A percentile compares a stretch with the other conserved stretches of the same genome.
Conservation (phyloP, 2,113 vertebrate genomes). For the Cyphomyrus discorhynchus region DNA sequence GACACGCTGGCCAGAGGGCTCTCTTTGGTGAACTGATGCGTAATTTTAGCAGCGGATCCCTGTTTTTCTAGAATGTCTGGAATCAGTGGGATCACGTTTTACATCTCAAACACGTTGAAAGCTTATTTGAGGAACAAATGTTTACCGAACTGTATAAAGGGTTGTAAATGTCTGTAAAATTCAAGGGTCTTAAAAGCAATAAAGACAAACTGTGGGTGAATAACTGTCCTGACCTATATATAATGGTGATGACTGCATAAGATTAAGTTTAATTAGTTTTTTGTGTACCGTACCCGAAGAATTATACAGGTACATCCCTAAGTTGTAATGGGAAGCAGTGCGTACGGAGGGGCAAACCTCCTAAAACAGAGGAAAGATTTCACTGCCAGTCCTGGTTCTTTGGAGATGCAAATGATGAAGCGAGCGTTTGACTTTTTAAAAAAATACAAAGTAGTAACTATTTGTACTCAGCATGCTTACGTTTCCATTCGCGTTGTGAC, state of each 20-base stretch:
- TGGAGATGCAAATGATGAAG: neutral
- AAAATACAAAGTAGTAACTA: neutral
- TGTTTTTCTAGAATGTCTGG: neutral
- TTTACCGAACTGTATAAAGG: neutral
- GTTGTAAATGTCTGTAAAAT: neutral
- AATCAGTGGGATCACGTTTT: neutral
- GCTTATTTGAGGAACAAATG: neutral
- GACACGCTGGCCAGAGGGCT: slow-evolving; percentile 13
- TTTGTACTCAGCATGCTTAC: neutral
- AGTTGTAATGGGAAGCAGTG: neutral
- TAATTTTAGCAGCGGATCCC: neutral
- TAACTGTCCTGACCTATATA: neutral
- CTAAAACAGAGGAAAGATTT: neutral
- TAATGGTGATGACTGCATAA: neutral
- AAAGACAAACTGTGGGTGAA: slow-evolving; percentile 1
- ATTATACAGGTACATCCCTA: neutral
- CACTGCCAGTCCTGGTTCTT: neutral
- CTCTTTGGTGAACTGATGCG: neutral
- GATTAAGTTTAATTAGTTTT: neutral
- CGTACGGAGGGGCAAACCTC: neutral
- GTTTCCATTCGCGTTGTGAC: neutral
- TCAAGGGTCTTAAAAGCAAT: neutral
- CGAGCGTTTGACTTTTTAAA: neutral
- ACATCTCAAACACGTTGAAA: neutral
- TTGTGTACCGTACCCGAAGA: neutral